phyloP scores from a whole-genome alignment of 1,140 invertebrate species.

The Heliconius congener region DNA sequence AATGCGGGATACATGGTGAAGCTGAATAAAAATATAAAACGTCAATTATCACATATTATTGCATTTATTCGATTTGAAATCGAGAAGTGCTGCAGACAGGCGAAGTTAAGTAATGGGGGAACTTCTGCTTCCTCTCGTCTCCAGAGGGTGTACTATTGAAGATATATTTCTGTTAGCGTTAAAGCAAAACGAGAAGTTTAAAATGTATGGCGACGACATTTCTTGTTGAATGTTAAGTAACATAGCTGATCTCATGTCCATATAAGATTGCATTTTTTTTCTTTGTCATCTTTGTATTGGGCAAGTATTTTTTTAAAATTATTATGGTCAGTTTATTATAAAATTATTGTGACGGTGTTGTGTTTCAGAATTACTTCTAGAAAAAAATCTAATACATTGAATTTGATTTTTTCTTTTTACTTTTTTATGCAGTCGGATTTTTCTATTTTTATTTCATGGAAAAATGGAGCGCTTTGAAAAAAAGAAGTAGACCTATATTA shows the following conservation, averaged over 20 bases:
- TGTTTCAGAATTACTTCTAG: too few species aligned
- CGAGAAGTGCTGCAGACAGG: background rate
- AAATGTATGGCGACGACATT: background rate
- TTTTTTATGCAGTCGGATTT: too few species aligned
- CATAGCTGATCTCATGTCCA: background rate
- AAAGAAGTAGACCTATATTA: too few species aligned
- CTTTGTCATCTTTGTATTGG: too few species aligned
- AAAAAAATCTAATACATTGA: too few species aligned
- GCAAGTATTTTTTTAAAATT: too few species aligned
- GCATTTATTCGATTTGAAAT: background rate
- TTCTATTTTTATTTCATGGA: too few species aligned
- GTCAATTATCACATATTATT: background rate
- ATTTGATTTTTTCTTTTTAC: too few species aligned
- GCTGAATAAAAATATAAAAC: background rate
- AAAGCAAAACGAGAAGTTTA: background rate
- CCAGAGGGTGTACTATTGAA: background rate
- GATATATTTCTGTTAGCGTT: background rate
- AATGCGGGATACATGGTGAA: too few species aligned
- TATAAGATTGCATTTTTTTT: background rate
- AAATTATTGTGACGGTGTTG: too few species aligned
- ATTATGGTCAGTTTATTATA: too few species aligned
- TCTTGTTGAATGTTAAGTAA: constrained; percentile 1
- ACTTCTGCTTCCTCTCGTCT: background rate
- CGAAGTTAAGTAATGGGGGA: background rate
- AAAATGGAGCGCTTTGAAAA: too few species aligned